Evolutionary conservation across 1,140 invertebrate genomes (phyloP).

Genomic region (Holotrichia oblita): DNA sequence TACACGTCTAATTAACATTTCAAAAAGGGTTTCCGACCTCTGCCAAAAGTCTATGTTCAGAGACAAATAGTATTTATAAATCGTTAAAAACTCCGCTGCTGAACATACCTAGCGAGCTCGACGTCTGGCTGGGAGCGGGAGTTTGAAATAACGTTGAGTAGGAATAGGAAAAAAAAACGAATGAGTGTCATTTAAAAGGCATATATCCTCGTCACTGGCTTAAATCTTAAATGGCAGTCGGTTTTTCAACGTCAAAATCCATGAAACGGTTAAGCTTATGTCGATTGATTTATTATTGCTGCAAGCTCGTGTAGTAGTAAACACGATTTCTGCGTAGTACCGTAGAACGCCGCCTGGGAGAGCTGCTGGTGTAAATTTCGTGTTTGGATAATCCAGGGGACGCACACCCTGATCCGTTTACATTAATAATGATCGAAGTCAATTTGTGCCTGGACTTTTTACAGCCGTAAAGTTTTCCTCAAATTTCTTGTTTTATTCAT

Average conservation of each 20-base stretch:
- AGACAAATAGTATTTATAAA: constrained; percentile 35
- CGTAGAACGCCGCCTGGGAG: background rate
- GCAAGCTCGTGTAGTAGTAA: constrained; percentile 24
- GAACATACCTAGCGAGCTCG: background rate
- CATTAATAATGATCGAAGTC: constrained; percentile 31
- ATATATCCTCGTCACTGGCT: constrained; percentile 33
- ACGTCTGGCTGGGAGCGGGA: no score
- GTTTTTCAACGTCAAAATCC: constrained; percentile 41
- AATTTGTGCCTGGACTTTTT: constrained; percentile 16
- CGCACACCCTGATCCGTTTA: background rate
- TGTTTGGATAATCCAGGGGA: constrained; percentile 16
- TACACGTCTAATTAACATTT: constrained; percentile 27
- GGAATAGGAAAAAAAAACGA: constrained; percentile 16
- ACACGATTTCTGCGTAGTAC: constrained; percentile 9
- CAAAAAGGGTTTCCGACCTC: background rate
- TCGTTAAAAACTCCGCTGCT: background rate
- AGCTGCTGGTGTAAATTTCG: background rate
- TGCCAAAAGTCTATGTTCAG: background rate
- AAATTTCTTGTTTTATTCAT: background rate
- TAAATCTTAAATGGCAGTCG: constrained; percentile 39
- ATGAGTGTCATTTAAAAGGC: constrained; percentile 31
- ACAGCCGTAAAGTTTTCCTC: background rate
- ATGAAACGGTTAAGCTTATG: constrained; percentile 39
- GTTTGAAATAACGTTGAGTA: background rate
- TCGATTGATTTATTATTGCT: constrained; percentile 36